phyloP scores from a whole-genome alignment of 64 coral and sea anemone species.

The Pocillopora verrucosa region DNA sequence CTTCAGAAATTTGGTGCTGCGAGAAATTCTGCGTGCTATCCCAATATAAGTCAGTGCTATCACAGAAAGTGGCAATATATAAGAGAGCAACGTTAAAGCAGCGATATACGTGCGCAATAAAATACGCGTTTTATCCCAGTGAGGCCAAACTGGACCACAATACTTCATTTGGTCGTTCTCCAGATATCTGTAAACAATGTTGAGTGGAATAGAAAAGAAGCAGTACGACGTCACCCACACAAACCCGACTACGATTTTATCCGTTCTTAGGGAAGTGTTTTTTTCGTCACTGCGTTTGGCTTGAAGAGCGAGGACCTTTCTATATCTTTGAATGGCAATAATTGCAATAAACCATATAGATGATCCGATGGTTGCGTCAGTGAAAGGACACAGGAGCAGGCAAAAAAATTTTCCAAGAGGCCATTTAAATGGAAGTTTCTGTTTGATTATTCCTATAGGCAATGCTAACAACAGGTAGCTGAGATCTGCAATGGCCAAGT shows the following conservation, averaged over 20 bases:
- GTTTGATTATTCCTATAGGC: conserved; percentile 25
- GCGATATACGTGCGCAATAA: neutral
- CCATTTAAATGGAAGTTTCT: conserved; percentile 32
- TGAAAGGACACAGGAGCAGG: conserved; percentile 13
- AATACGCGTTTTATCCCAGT: neutral
- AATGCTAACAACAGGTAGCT: conserved; percentile 43
- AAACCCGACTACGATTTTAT: neutral
- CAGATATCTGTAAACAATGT: neutral
- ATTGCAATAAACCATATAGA: conserved; percentile 68
- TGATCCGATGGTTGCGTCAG: conserved; percentile 40
- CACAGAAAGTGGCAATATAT: conserved; percentile 27
- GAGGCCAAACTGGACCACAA: neutral
- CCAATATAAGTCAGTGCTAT: conserved; percentile 29
- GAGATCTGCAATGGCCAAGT: conserved; percentile 57
- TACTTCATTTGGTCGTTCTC: neutral
- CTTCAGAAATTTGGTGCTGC: conserved; percentile 38
- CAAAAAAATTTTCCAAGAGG: conserved; percentile 42
- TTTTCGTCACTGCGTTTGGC: neutral
- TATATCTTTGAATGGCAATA: conserved; percentile 54
- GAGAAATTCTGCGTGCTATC: neutral
- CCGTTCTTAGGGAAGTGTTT: neutral
- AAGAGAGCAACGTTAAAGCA: neutral
- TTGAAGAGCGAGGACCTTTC: neutral
- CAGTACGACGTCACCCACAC: conserved; percentile 50
- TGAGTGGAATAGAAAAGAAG: conserved; percentile 22